Percentiles rank a stretch among this genome's conserved stretches.
phyloP scores from a whole-genome alignment of 2,888 invertebrate genomes.

The Drosophila nigricruria region DNA sequence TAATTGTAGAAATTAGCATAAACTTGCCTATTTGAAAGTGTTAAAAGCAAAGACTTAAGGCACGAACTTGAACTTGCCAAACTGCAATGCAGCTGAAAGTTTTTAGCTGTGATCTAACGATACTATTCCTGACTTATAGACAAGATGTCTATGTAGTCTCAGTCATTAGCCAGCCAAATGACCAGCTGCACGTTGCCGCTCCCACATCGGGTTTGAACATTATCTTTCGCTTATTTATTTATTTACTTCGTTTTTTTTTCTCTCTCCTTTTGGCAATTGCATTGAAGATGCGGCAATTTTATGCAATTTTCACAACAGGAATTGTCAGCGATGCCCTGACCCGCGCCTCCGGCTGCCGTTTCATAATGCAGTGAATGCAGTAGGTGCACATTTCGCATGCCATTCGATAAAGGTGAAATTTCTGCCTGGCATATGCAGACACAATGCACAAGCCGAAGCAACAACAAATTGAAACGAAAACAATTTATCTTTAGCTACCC shows the following conservation, averaged over 20 bases:
- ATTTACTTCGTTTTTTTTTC: slow-evolving; percentile 5
- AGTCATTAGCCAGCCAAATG: slow-evolving; percentile 43
- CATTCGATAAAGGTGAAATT: slow-evolving; percentile 69
- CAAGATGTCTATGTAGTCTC: not conserved
- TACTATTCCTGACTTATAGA: not conserved
- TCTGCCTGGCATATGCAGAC: slow-evolving; percentile 43
- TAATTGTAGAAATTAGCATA: slow-evolving; percentile 65
- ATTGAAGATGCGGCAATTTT: slow-evolving; percentile 69
- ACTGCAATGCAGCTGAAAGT: slow-evolving; percentile 13
- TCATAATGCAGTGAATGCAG: slow-evolving; percentile 60
- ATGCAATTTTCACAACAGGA: slow-evolving; percentile 71
- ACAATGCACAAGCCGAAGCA: slow-evolving; percentile 13
- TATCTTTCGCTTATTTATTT: slow-evolving; percentile 33
- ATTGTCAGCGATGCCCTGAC: slow-evolving; percentile 48
- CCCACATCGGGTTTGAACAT: slow-evolving; percentile 59
- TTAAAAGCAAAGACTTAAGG: slow-evolving; percentile 46
- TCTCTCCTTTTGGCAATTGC: slow-evolving; percentile 27
- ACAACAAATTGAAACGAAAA: slow-evolving; percentile 39
- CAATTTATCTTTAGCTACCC: slow-evolving; percentile 32
- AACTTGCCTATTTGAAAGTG: slow-evolving; percentile 46
- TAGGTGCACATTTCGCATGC: slow-evolving; percentile 45
- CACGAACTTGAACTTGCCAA: slow-evolving; percentile 61
- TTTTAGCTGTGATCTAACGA: slow-evolving; percentile 24
- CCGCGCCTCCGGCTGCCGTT: slow-evolving; percentile 58
- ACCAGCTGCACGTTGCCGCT: slow-evolving; percentile 62